Evolutionary conservation across 2,888 invertebrate species (phyloP).

Genomic region (Drosophila diplacantha): DNA sequence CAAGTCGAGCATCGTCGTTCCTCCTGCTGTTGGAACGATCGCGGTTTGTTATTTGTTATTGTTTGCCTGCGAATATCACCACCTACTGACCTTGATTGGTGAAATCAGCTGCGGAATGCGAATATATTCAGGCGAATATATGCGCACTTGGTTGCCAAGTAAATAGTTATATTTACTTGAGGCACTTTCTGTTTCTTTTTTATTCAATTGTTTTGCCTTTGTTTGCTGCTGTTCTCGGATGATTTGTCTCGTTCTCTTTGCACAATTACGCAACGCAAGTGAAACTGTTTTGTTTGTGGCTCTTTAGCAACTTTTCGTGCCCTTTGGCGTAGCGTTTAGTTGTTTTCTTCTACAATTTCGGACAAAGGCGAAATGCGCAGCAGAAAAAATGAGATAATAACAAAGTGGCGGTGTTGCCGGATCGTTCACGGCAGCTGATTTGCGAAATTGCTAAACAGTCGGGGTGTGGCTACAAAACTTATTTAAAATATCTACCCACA

Average conservation of each 20-base stretch:
- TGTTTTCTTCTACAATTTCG: slow-evolving; percentile 55
- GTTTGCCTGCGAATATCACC: slow-evolving; percentile 29
- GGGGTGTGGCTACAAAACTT: slow-evolving; percentile 6
- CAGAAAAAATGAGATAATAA: slow-evolving; percentile 73
- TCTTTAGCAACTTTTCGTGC: slow-evolving; percentile 42
- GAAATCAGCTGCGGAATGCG: slow-evolving; percentile 66
- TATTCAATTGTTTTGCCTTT: slow-evolving; percentile 50
- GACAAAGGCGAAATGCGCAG: slow-evolving; percentile 72
- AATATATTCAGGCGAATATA: slow-evolving; percentile 57
- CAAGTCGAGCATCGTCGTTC: slow-evolving; percentile 89
- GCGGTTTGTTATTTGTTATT: slow-evolving; percentile 28
- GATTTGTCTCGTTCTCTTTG: neutral
- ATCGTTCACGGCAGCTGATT: slow-evolving; percentile 54
- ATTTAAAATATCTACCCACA: neutral
- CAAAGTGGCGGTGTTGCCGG: slow-evolving; percentile 56
- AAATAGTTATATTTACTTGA: slow-evolving; percentile 47
- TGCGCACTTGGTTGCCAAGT: slow-evolving; percentile 58
- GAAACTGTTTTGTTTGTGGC: slow-evolving; percentile 14
- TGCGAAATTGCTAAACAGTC: slow-evolving; percentile 12
- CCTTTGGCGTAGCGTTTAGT: slow-evolving; percentile 41
- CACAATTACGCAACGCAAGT: slow-evolving; percentile 22
- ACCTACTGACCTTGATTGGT: slow-evolving; percentile 71
- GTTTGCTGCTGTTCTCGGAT: neutral
- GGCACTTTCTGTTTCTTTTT: slow-evolving; percentile 54
- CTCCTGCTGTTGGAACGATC: slow-evolving; percentile 17